Evolutionary conservation across 2,888 invertebrate genomes (phyloP), one percentile per base, ranked within the genome.

Genomic region (Spisula subtruncata): DNA sequence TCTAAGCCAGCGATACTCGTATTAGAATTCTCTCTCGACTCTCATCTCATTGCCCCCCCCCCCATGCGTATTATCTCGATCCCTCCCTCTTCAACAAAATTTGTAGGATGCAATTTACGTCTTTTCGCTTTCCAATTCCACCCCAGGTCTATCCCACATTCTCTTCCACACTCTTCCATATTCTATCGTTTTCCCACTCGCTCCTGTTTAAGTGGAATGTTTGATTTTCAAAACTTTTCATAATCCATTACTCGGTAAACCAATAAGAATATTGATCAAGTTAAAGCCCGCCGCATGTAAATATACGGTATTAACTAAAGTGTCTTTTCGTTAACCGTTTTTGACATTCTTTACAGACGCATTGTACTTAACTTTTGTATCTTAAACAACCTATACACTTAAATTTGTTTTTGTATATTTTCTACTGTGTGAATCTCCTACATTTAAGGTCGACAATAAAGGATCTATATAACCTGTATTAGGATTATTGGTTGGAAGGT

Each of bases 241-340:
- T 75, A 75, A 75, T 75, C 75, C 75, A 32, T 75, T 51, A 35
- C 75, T 16, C 75, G 32, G 32, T 16, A 75, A 75, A 75, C 75
- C 75, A 75, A 75, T 75, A 75, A 35, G 16, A 75, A 32, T 75
- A 75, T 75, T 25, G 75, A 75, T 75, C 75, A 16, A 10, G 16
- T 35, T 25, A 75, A 75, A 75, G 29, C 75, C 5, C 25, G 75
- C 75, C 35, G 35, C 75, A 18, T 75, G 75, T 75, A 35, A 14
- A 75, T 75, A 32, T 75, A 14, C 10, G 5, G 35, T 75, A 41
- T 41, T 41, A 41, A 41, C 41, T 41, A 32, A 75, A 75, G 29
- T 75, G 29, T 29, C 29, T 75, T 35, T 75, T 75, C 25, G 10
- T 75, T 35, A 18, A 35, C 29, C 75, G 75, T 35, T 75, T 75